These are phyloP conservation scores for Philaethria dido DNA, from an alignment of 2,888 invertebrate genomes.

Conservation along the genomic window DNA sequence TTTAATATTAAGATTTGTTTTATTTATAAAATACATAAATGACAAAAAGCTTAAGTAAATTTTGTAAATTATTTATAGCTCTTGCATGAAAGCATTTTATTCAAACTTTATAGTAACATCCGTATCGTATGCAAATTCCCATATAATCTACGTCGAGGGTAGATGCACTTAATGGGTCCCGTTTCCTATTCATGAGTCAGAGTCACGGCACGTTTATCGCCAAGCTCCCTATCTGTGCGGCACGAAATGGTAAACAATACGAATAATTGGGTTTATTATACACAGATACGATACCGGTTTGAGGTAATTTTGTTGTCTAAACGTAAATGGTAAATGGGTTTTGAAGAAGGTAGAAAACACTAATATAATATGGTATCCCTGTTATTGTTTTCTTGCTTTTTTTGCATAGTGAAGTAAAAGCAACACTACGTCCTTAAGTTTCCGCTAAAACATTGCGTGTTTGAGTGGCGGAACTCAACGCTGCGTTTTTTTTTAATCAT, in stretches of 20 bases:
- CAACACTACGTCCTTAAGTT: no score
- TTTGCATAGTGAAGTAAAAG: no score
- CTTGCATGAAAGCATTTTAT: background rate
- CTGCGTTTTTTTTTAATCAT: no score
- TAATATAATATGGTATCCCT: no score
- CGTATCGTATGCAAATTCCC: constrained; percentile 29
- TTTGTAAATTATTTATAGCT: background rate
- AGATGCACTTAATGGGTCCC: constrained; percentile 36
- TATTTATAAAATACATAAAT: no score
- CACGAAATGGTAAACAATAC: constrained; percentile 30
- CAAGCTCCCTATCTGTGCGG: constrained; percentile 30
- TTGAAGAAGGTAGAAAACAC: no score
- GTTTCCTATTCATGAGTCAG: constrained; percentile 41
- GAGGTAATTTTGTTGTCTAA: constrained; percentile 8
- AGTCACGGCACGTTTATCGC: constrained; percentile 39
- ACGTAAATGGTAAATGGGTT: background rate
- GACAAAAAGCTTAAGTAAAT: no score
- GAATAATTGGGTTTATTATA: constrained; percentile 27
- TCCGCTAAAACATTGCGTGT: no score
- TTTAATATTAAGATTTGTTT: no score
- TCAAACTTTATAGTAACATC: background rate
- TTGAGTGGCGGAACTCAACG: no score
- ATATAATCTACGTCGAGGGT: constrained; percentile 36
- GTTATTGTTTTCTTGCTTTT: no score
- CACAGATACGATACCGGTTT: constrained; percentile 11